Conservation (phyloP, 2,797 vertebrate genomes). For the Balearica regulorum region DNA sequence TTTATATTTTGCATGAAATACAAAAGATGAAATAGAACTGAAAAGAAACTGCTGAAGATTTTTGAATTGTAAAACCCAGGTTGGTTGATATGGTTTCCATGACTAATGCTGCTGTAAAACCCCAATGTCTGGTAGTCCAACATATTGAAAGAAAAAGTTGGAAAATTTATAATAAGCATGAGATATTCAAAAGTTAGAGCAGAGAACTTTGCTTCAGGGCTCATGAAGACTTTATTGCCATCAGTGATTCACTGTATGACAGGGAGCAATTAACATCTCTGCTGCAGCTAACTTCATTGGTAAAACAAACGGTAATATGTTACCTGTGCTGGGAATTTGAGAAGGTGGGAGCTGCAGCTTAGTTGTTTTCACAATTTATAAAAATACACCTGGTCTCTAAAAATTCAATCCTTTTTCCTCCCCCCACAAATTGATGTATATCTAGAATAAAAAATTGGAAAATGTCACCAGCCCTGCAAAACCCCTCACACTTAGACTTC, state of each 20-base stretch:
- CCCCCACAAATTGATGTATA: neutral
- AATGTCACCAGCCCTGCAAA: neutral
- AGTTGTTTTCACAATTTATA: neutral
- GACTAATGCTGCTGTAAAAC: neutral
- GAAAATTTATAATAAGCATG: neutral
- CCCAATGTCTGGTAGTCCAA: neutral
- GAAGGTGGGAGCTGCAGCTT: neutral
- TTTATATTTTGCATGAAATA: neutral
- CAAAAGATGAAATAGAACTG: neutral
- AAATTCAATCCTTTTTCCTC: neutral
- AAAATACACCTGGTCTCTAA: neutral
- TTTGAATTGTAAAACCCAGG: neutral
- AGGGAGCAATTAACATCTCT: neutral
- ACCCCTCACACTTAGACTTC: neutral
- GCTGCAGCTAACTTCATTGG: neutral
- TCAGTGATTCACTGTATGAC: neutral
- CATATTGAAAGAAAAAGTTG: neutral
- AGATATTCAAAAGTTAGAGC: neutral
- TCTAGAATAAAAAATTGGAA: neutral
- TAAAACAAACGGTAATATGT: neutral
- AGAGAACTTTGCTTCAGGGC: neutral
- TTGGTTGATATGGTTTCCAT: neutral
- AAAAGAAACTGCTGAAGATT: neutral
- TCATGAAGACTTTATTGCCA: neutral
- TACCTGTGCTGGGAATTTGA: neutral